These are phyloP conservation scores for Aplocera efformata DNA, from an alignment of 2,888 invertebrate genomes.

Conservation along the genomic window DNA sequence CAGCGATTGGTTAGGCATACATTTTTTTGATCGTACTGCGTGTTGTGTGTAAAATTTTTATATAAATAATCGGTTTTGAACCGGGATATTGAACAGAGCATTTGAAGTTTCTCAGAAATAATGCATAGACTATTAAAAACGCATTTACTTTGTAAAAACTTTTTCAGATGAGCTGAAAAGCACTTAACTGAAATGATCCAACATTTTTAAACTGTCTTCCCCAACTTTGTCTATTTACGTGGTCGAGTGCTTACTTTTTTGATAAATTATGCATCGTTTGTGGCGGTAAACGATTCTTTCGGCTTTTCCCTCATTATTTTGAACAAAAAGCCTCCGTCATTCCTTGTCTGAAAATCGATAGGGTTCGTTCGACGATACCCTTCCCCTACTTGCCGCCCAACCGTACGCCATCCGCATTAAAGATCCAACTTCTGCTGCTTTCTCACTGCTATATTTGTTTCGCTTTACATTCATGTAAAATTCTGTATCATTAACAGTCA, in stretches of 20 bases:
- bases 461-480: neutral
- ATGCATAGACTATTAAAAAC: too few relatives aligned
- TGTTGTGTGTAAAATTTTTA: too few relatives aligned
- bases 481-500: neutral
- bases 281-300: slow-evolving; percentile 31
- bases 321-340: slow-evolving; percentile 32
- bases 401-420: slow-evolving; percentile 15
- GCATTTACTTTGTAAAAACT: too few relatives aligned
- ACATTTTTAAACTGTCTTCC: too few relatives aligned
- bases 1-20: too few relatives aligned
- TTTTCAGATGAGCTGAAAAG: too few relatives aligned
- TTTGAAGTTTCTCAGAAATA: too few relatives aligned
- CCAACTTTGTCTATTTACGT: too few relatives aligned
- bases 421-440: slow-evolving; percentile 7
- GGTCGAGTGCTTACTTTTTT: slow-evolving; percentile 1
- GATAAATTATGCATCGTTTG: slow-evolving; percentile 21
- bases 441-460: neutral
- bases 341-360: slow-evolving; percentile 47
- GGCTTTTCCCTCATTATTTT: slow-evolving; percentile 37
- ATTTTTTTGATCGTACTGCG: too few relatives aligned
- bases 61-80: too few relatives aligned
- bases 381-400: slow-evolving; percentile 12
- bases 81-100: too few relatives aligned
- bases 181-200: too few relatives aligned
- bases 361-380: slow-evolving; percentile 27